Evolutionary conservation across 2,888 invertebrate species (phyloP).

Genomic region (Dicyrtomina minuta): DNA sequence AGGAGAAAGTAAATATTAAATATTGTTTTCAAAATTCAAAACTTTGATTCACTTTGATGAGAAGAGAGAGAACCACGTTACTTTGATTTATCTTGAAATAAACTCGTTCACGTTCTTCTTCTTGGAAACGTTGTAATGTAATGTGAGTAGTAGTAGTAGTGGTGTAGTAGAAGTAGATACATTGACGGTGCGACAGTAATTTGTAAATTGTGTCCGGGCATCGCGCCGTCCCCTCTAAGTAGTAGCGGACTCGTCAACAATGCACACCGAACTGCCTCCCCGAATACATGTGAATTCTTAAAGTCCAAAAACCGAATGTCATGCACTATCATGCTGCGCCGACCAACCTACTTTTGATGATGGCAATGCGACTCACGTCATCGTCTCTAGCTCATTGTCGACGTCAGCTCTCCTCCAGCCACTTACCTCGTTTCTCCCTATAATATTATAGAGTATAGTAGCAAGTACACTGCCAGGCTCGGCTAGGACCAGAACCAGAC

Average conservation of each 20-base stretch:
- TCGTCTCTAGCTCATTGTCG: constrained; percentile 22
- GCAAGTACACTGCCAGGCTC: neutral
- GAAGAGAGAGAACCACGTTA: neutral
- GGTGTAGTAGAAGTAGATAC: no score
- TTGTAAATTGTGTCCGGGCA: constrained; percentile 22
- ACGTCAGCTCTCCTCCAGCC: constrained; percentile 8
- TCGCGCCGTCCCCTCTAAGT: constrained; percentile 24
- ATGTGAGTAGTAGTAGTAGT: no score
- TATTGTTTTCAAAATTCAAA: no score
- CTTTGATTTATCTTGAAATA: no score
- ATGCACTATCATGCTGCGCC: constrained; percentile 25
- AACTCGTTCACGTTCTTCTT: no score
- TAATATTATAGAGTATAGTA: neutral
- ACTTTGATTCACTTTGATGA: neutral
- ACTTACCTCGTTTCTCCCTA: neutral
- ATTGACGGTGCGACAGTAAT: constrained; percentile 11
- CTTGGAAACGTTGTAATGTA: no score
- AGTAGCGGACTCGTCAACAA: constrained; percentile 29
- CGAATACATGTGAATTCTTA: constrained; percentile 24
- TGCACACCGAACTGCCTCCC: constrained; percentile 22
- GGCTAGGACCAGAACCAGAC: neutral
- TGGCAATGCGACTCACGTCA: constrained; percentile 28
- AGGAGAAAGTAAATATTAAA: no score
- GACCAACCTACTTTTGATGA: neutral
- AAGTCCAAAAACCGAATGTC: neutral